Evolutionary conservation across 1,140 invertebrate species (phyloP).

Genomic region (Drosophila melanogaster): DNA sequence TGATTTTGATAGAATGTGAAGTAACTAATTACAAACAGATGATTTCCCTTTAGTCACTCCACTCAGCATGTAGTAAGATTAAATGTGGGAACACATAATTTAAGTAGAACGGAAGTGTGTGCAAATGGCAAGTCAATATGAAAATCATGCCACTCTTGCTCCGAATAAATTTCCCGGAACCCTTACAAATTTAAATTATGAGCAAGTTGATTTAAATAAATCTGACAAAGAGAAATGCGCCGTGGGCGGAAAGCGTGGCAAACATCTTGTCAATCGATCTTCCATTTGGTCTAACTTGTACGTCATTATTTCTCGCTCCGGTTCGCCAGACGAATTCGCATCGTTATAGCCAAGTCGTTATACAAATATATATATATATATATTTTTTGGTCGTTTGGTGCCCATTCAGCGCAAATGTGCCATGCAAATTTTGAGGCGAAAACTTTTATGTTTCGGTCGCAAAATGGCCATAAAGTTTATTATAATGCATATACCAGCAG

Average conservation of each 20-base stretch:
- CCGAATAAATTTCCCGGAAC: not conserved
- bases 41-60: too few species aligned
- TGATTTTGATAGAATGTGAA: not conserved
- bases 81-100: too few species aligned
- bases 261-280: slow-evolving; percentile 26
- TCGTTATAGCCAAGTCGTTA: slow-evolving; percentile 27
- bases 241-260: slow-evolving; percentile 37
- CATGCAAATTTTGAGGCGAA: slow-evolving; percentile 41
- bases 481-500: slow-evolving; percentile 47
- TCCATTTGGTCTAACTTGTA: slow-evolving; percentile 28
- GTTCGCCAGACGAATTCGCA: slow-evolving; percentile 23
- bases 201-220: slow-evolving; percentile 4
- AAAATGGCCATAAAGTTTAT: slow-evolving; percentile 79
- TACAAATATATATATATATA: slow-evolving; percentile 33
- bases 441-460: slow-evolving; percentile 62
- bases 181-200: slow-evolving; percentile 9
- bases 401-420: slow-evolving; percentile 41
- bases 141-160: not conserved
- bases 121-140: not conserved
- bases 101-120: not conserved
- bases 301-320: slow-evolving; percentile 17
- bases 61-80: too few species aligned
- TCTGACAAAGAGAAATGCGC: not conserved
- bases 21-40: not conserved
- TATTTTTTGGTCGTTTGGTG: slow-evolving; percentile 1